Base-by-base conservation (phyloP, 2,113 vertebrate species). In the Oplegnathus fasciatus region DNA sequence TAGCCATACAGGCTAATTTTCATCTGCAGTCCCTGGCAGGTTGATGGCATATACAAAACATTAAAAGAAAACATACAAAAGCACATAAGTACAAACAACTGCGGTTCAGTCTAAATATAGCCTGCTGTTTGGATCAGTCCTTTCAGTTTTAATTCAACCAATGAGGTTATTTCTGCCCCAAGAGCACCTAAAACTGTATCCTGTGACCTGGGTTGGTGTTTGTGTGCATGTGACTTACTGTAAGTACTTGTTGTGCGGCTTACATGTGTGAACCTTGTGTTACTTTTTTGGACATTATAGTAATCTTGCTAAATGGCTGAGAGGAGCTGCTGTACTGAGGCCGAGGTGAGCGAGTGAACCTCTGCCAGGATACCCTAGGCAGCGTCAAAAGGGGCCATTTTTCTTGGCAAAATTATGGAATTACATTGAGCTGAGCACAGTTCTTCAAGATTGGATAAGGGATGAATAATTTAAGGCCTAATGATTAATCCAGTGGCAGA, bases 401-500 rank as follows among this genome's bases (percentile, higher is more conserved):
- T 84, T 91, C 81, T 81, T 32, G 34, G 73, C 66, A 40, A 83
- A 90, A 89, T 91, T 75, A 82, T 86, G 89, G 74, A 92, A 86
- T 90, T 81, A 88, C 73, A 83, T 58, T 81, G 79, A 89, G 85
- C 74, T 69, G 50, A 88, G 75, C 83, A 91, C 83, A 89, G 75
- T 86, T 89, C 66, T 81, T 92, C 26, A 78, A 90, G 86, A 88
- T 73, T 81, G 66, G 75, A 90, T 86, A 86, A 93, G 85, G 75
- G 64, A 86, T 93, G 88, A 87, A 94, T 94, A 93, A 93, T 91
- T 94, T 89, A 93, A 81, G 30, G 64, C 20, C 69, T 42, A 15
- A 77, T 94, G 90, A 94, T 94, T 87, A 95, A 94, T 94, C 90
- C 87, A 28, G 58, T 52, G 58, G 78, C 34, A 78, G 87, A 94